A percentile compares a stretch with the other conserved stretches of the same genome.
phyloP scores from a whole-genome alignment of 1,140 invertebrate species.

The Polypedilum pembai region DNA sequence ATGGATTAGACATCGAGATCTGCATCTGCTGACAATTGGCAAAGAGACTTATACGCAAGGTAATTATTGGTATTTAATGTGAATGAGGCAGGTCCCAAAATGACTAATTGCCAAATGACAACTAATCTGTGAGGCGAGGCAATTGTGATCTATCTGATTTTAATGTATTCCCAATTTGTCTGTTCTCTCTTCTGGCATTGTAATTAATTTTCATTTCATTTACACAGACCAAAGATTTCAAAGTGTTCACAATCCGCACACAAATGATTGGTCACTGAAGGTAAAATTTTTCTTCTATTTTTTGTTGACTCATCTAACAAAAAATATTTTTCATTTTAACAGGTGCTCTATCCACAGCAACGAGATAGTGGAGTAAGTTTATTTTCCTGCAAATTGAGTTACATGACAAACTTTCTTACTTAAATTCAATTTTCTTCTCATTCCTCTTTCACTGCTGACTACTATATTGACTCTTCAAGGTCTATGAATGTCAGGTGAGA shows the following conservation, averaged over 20 bases:
- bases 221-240: constrained; percentile 70
- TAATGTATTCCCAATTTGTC: too few species aligned
- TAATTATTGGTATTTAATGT: not conserved
- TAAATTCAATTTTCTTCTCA: not conserved
- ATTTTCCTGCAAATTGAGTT: not conserved
- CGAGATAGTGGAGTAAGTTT: constrained; percentile 62
- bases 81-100: too few species aligned
- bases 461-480: not conserved
- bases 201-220: too few species aligned
- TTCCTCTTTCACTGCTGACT: not conserved
- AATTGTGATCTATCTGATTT: too few species aligned
- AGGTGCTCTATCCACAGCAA: constrained; percentile 54
- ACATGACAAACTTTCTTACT: too few species aligned
- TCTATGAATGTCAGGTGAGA: constrained; percentile 75
- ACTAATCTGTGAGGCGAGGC: too few species aligned
- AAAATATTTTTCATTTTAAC: not conserved
- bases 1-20: constrained; percentile 79
- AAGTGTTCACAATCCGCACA: constrained; percentile 68
- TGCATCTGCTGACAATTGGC: constrained; percentile 79
- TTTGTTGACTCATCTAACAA: not conserved
- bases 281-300: constrained; percentile 33
- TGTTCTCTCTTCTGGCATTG: too few species aligned
- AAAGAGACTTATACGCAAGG: constrained; percentile 68
- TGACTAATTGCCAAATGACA: too few species aligned
- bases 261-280: constrained; percentile 72